Evolutionary conservation across 2,797 vertebrate genomes (phyloP).

Genomic region (Fistularia tabacaria): DNA sequence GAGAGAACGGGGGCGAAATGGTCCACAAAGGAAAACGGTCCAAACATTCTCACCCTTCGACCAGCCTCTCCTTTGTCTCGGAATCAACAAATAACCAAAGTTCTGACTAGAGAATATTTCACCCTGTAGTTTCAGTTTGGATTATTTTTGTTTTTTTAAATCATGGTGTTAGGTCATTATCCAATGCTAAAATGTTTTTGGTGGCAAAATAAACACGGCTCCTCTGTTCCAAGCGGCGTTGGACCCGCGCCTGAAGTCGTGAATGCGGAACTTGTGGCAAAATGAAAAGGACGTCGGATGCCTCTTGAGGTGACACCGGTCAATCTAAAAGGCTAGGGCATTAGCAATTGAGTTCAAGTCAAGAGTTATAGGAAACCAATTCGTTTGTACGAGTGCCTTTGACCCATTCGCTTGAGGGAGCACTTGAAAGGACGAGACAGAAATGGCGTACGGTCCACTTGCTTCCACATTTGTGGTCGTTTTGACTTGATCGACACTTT

Average conservation of each 20-base stretch:
- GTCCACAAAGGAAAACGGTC: constrained; percentile 73
- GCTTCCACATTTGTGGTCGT: background rate
- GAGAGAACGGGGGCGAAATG: constrained; percentile 61
- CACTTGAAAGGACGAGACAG: accelerated
- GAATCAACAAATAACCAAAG: constrained; percentile 16
- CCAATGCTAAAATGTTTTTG: constrained; percentile 2
- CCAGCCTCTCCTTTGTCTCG: constrained; percentile 8
- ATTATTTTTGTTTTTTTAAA: background rate
- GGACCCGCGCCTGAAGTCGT: background rate
- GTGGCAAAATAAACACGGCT: constrained; percentile 43
- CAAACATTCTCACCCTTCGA: constrained; percentile 56
- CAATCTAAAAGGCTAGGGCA: constrained; percentile 30
- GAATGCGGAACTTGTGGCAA: constrained; percentile 40
- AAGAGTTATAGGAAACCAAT: background rate
- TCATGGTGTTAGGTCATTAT: too few species aligned
- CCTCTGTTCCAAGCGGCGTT: background rate
- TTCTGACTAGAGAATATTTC: constrained; percentile 19
- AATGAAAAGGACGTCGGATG: constrained; percentile 1
- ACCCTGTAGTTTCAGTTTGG: background rate
- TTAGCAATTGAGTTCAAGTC: constrained; percentile 15
- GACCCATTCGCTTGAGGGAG: accelerated
- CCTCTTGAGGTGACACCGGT: constrained; percentile 14
- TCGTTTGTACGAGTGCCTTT: accelerated
- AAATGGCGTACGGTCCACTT: constrained; percentile 22
- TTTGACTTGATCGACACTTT: constrained; percentile 28